Evolutionary conservation across 2,888 invertebrate genomes (phyloP).

Genomic region (Sarcophaga caerulescens): DNA sequence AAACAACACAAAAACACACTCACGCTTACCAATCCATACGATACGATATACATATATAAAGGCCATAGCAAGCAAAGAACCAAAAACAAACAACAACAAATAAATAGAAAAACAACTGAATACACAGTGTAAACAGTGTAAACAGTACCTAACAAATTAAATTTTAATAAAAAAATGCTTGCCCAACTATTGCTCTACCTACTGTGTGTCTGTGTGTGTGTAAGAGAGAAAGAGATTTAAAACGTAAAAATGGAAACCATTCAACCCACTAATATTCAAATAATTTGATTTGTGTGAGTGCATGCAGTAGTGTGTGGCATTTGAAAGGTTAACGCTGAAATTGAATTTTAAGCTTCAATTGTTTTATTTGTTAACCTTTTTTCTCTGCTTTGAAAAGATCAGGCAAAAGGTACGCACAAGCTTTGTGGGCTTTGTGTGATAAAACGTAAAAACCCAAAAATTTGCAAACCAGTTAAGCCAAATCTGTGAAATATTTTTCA

Average conservation of each 20-base stretch:
- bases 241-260: not conserved
- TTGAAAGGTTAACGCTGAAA: not conserved
- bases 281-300: conserved; percentile 1
- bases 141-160: too few relatives aligned
- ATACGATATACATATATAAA: not conserved
- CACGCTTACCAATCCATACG: not conserved
- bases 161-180: too few relatives aligned
- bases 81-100: conserved; percentile 2
- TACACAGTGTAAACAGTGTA: too few relatives aligned
- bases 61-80: not conserved
- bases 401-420: too few relatives aligned
- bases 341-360: conserved; percentile 3
- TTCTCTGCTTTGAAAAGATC: too few relatives aligned
- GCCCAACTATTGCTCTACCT: too few relatives aligned
- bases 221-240: too few relatives aligned
- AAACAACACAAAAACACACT: not conserved
- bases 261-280: conserved; percentile 1
- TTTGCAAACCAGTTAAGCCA: too few relatives aligned
- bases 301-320: not conserved
- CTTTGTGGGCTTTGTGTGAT: too few relatives aligned
- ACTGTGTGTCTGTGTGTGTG: too few relatives aligned
- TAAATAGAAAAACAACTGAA: not conserved
- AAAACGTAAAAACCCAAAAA: too few relatives aligned
- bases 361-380: not conserved
- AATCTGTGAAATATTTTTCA: too few relatives aligned